These are phyloP conservation scores for Batillaria attramentaria DNA, from an alignment of 1,140 invertebrate genomes.

Conservation along the genomic window DNA sequence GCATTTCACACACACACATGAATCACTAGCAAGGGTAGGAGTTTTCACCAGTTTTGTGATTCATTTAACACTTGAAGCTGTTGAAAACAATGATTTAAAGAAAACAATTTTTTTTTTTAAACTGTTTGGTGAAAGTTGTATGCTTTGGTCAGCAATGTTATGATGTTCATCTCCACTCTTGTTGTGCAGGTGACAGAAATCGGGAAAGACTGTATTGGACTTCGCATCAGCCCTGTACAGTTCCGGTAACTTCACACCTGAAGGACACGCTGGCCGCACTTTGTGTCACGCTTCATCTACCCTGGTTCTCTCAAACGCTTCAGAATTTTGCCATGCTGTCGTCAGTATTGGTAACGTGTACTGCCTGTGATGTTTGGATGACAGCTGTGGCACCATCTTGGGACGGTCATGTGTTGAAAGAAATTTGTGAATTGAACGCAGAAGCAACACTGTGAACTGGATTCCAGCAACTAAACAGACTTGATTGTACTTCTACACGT, in stretches of 20 bases:
- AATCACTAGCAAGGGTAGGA: too few relatives aligned
- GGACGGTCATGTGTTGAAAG: too few relatives aligned
- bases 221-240: constrained; percentile 83
- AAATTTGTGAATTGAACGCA: too few relatives aligned
- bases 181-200: constrained; percentile 92
- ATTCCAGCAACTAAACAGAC: too few relatives aligned
- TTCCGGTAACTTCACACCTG: constrained; percentile 67
- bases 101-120: not conserved
- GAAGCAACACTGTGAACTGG: too few relatives aligned
- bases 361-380: not conserved
- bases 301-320: not conserved
- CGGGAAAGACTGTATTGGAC: constrained; percentile 89
- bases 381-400: not conserved
- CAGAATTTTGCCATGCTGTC: not conserved
- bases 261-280: not conserved
- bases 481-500: too few relatives aligned
- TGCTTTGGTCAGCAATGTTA: too few relatives aligned
- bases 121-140: not conserved
- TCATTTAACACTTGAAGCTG: too few relatives aligned
- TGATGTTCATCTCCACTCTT: not conserved
- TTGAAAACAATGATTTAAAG: too few relatives aligned
- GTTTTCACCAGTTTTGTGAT: too few relatives aligned
- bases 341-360: not conserved
- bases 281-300: not conserved
- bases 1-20: too few relatives aligned